phyloP scores from a whole-genome alignment of 1,140 invertebrate species.

The Drosophila novamexicana region DNA sequence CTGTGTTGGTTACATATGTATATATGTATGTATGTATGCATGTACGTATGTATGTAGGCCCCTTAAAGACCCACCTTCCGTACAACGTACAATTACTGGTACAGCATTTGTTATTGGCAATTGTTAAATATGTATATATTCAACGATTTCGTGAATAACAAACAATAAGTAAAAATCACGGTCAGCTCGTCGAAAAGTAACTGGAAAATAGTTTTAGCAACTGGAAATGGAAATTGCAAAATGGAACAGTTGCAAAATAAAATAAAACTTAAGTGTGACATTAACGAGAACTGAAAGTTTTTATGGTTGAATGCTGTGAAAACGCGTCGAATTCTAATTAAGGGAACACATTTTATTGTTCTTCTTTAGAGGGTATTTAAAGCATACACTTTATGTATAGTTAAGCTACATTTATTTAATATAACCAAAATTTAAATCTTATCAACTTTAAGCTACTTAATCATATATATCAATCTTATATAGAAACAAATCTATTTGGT shows the following conservation, averaged over 20 bases:
- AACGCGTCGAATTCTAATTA: conserved; percentile 1
- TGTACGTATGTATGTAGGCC: not conserved
- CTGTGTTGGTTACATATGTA: conserved; percentile 8
- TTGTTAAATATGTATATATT: conserved; percentile 11
- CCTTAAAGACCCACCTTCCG: not conserved
- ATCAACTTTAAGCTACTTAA: no score
- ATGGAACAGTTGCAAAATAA: conserved; percentile 20
- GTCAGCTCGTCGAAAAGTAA: conserved; percentile 10
- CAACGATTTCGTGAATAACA: conserved; percentile 2
- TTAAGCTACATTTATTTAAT: no score
- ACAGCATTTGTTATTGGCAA: conserved; percentile 2
- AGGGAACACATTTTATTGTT: not conserved
- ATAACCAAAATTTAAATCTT: no score
- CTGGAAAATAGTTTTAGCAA: not conserved
- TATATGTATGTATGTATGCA: not conserved
- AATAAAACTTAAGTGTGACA: not conserved
- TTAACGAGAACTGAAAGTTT: conserved; percentile 6
- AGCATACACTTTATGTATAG: no score
- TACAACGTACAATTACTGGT: not conserved
- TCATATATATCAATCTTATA: no score
- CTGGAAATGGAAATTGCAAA: conserved; percentile 25
- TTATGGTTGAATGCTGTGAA: conserved; percentile 2
- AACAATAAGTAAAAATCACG: conserved; percentile 29
- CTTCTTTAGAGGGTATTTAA: not conserved
- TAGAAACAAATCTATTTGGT: not conserved